phyloP scores from a whole-genome alignment of 2,888 invertebrate genomes.

The Epinotia nisella region DNA sequence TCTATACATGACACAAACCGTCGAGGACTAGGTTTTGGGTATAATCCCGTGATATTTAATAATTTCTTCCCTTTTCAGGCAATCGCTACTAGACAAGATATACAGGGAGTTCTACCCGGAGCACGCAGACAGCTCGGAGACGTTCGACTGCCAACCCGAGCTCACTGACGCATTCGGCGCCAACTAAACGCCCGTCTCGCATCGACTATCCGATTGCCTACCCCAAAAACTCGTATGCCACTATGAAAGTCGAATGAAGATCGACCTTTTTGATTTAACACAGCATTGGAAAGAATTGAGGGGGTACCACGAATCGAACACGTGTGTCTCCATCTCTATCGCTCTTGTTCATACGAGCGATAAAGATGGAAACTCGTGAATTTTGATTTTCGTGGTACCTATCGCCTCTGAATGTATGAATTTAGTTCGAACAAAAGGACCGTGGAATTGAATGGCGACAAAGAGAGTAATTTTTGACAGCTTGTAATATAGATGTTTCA shows the following conservation, averaged over 20 bases:
- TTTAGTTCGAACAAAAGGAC: not conserved
- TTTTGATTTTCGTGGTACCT: not conserved
- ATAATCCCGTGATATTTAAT: too few relatives aligned
- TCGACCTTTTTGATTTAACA: not conserved
- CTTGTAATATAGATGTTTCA: not conserved
- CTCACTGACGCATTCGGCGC: slow-evolving; percentile 68
- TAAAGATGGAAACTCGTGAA: not conserved
- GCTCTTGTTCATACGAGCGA: not conserved
- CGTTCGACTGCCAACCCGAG: slow-evolving; percentile 77
- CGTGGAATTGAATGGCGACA: not conserved
- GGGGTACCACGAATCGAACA: not conserved
- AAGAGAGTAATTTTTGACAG: not conserved
- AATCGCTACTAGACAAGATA: slow-evolving; percentile 90
- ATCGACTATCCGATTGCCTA: slow-evolving; percentile 24
- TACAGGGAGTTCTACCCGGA: slow-evolving; percentile 92
- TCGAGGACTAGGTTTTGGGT: too few relatives aligned
- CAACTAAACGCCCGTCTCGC: slow-evolving; percentile 59
- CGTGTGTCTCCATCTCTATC: not conserved
- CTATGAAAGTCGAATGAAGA: not conserved
- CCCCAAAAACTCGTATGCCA: not conserved
- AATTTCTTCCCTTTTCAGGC: slow-evolving; percentile 77
- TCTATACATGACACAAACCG: too few relatives aligned
- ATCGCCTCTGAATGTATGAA: too few relatives aligned
- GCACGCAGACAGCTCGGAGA: slow-evolving; percentile 87
- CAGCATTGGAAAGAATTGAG: not conserved